Conservation (phyloP, 2,888 invertebrate species). For the Ormyrus thymus region DNA sequence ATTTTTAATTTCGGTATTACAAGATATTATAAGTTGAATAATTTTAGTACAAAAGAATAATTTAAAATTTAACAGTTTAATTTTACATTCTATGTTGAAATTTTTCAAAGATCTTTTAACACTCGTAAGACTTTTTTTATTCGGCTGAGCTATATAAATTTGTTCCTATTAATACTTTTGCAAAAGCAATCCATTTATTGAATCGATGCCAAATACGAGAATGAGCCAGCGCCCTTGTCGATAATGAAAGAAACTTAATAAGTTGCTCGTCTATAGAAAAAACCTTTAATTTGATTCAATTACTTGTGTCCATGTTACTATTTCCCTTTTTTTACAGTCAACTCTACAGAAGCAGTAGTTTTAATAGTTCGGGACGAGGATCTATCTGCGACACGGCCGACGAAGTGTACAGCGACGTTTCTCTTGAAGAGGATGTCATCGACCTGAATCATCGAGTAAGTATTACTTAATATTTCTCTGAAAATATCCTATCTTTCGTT, state of each 20-base stretch:
- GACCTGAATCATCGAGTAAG: conserved; percentile 94
- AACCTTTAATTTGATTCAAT: neutral
- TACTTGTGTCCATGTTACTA: no score
- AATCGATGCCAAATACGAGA: conserved; percentile 14
- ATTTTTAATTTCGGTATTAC: no score
- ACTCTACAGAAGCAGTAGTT: conserved; percentile 93
- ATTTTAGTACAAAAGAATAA: neutral
- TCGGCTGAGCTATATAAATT: neutral
- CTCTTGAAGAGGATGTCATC: conserved; percentile 93
- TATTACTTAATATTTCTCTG: conserved; percentile 45
- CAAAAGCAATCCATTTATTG: conserved; percentile 17
- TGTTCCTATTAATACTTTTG: conserved; percentile 15
- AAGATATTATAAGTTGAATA: no score
- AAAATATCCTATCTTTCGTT: no score
- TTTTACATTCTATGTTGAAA: neutral
- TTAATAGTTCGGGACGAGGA: conserved; percentile 93
- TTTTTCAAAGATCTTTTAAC: neutral
- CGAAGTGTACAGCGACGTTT: conserved; percentile 96
- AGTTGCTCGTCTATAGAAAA: neutral
- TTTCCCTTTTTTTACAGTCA: conserved; percentile 78
- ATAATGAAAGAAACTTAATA: conserved; percentile 20
- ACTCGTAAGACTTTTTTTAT: conserved; percentile 1
- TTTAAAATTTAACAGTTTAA: neutral
- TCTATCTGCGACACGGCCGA: conserved; percentile 94
- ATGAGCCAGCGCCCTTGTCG: conserved; percentile 18